Conservation (phyloP, 2,113 vertebrate genomes). For the Microcebus murinus region DNA sequence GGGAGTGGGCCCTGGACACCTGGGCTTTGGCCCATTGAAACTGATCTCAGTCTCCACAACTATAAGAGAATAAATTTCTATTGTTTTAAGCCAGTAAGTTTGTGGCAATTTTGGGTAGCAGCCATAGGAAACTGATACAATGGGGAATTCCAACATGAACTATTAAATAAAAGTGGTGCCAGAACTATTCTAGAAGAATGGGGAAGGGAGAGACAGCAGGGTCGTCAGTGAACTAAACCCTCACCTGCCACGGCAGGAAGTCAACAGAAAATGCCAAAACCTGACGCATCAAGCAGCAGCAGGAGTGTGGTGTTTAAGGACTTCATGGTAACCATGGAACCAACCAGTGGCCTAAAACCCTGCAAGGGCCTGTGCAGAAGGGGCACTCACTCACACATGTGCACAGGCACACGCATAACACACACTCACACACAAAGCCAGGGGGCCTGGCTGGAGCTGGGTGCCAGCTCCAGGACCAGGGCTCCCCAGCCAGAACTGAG, state of each 20-base stretch:
- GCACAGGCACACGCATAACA: no score
- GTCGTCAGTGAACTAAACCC: neutral
- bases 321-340: rapidly evolving
- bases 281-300: neutral
- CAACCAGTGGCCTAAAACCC: neutral
- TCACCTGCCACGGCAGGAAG: neutral
- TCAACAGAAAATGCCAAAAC: neutral
- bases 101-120: neutral
- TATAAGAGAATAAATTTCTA: neutral
- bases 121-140: neutral
- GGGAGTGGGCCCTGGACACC: neutral
- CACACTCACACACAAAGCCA: neutral
- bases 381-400: neutral
- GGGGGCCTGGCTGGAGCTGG: neutral
- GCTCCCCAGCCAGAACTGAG: neutral
- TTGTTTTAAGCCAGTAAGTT: neutral
- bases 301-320: neutral
- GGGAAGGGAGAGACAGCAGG: neutral
- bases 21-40: neutral
- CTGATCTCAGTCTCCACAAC: neutral
- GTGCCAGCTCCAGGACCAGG: neutral
- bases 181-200: neutral
- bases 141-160: neutral
- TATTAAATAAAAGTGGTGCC: neutral
- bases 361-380: no score